Evolutionary conservation across 92 coral and sea anemone species (phyloP).

Genomic region (Epizoanthus illoricatus): DNA sequence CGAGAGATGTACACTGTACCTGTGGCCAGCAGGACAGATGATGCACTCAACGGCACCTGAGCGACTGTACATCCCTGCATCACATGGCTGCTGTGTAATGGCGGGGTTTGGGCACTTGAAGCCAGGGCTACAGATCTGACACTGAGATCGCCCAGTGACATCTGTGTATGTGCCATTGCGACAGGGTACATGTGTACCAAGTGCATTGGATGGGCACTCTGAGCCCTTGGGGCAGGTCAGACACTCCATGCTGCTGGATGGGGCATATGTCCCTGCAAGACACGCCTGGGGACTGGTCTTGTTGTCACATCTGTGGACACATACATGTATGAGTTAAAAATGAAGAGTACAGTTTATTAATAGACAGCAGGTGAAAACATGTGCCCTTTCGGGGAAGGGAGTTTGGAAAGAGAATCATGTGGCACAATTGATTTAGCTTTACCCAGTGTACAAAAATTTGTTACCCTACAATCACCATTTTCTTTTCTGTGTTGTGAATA

Average conservation of each 20-base stretch:
- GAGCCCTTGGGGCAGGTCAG: slow-evolving; percentile 74
- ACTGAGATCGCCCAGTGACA: slow-evolving; percentile 49
- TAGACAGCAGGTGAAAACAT: background rate
- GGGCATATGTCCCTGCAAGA: slow-evolving; percentile 45
- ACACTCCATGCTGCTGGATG: slow-evolving; percentile 50
- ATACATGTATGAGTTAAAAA: background rate
- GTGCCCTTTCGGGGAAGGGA: background rate
- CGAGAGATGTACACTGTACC: background rate
- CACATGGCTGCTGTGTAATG: slow-evolving; percentile 37
- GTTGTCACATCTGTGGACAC: slow-evolving; percentile 23
- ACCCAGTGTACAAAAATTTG: no score
- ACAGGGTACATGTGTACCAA: slow-evolving; percentile 59
- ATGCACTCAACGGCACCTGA: slow-evolving; percentile 39
- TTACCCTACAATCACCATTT: no score
- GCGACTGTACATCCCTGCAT: slow-evolving; percentile 42
- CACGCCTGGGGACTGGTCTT: slow-evolving; percentile 28
- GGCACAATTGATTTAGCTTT: no score
- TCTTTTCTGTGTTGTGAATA: no score
- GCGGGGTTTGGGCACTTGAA: slow-evolving; percentile 64
- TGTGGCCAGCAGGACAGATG: slow-evolving; percentile 44
- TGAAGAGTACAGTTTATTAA: no score
- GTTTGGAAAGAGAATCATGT: no score
- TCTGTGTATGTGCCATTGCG: slow-evolving; percentile 76
- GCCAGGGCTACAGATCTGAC: slow-evolving; percentile 77
- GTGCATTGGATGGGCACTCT: slow-evolving; percentile 64